Conservation (phyloP, 2,113 vertebrate genomes). For the Enhydra lutris region DNA sequence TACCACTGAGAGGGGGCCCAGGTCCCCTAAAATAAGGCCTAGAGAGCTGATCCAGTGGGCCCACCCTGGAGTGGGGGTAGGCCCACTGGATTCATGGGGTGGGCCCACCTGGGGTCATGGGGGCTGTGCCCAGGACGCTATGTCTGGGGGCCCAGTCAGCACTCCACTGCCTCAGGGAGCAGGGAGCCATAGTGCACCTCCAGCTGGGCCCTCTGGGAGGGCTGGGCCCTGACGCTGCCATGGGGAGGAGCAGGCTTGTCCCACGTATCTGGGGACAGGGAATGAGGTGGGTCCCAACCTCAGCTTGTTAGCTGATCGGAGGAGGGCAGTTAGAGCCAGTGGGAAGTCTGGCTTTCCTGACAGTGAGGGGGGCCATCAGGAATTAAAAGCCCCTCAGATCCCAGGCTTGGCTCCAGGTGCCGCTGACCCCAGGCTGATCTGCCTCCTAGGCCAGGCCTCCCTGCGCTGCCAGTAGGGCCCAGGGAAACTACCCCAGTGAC, state of each 20-base stretch:
- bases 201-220: background rate
- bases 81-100: no score
- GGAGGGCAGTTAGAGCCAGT: no score
- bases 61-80: no score
- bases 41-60: background rate
- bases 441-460: background rate
- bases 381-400: background rate
- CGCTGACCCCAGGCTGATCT: background rate
- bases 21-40: conserved; percentile 49
- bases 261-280: background rate
- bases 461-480: background rate
- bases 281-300: background rate
- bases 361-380: background rate
- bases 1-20: background rate
- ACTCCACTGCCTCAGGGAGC: background rate
- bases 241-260: background rate
- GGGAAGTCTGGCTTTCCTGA: background rate
- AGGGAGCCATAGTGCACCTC: background rate
- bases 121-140: background rate
- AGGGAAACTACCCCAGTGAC: background rate
- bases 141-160: background rate
- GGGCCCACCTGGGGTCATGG: background rate
- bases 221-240: background rate
- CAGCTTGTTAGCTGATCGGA: background rate
- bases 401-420: background rate